Base-by-base conservation (phyloP, 2,113 vertebrate species). In the Proteles cristata region DNA sequence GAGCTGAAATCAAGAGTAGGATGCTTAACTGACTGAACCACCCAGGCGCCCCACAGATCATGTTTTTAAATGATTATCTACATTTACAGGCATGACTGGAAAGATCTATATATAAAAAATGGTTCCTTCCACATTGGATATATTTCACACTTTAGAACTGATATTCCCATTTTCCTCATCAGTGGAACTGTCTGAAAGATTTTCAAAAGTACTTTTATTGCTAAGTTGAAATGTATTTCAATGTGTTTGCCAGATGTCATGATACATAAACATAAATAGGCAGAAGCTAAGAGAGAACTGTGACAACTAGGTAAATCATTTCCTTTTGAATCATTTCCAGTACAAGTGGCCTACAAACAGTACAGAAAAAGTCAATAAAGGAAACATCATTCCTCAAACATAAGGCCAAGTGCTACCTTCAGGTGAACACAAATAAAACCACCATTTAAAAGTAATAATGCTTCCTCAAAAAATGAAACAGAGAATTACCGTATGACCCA, bases 201-300 rank as follows among this genome's bases (percentile, higher is more conserved):
- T 96, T 87, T 94, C n/a, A 88, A 71, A 68, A 94, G 53, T 63
- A 92, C 83, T 95, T 93, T 94, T 53, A 88, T 35, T 96, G 48
- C 50, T 83, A 88, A 88, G 31, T 79, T 96, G 45, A 96, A 92
- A 88, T 88, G 35, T 79, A 92, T 77, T 94, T 96, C 84, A 83
- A 92, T 83, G 73, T 58, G 25, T 19, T 93, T 90, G 53, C 43
- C 63, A 92, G 69, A 96, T 88, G 61, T 55, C 88, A 84, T 55
- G 58, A 91, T 82, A 96, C 39, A 84, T n/a, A 96, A 77, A 88
- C 88, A 88, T 88, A 92, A 92, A 53, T 10, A 84, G 77, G 69
- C 50, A 92, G 77, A 92, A 88, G 4, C 83, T 53, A 74, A 86
- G n/a, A 87, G 68, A 88, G 12, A 94, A 68, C 33, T 26, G 28